phyloP scores from a whole-genome alignment of 2,888 invertebrate species.

The Apantesis nais region DNA sequence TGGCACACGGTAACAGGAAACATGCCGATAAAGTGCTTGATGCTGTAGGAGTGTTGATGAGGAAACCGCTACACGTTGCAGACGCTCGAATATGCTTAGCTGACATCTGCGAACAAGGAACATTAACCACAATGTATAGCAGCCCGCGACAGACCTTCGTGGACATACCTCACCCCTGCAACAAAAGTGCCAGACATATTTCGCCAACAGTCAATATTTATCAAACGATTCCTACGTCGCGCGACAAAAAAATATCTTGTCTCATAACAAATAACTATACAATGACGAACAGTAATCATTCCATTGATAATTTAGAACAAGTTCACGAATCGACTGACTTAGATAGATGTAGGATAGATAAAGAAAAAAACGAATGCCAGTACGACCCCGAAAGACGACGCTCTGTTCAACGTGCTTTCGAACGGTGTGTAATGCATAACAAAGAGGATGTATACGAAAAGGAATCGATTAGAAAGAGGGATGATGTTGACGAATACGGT shows the following conservation, averaged over 20 bases:
- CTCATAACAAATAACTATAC: conserved; percentile 56
- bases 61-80: conserved; percentile 40
- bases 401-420: conserved; percentile 50
- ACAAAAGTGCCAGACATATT: conserved; percentile 33
- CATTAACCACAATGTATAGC: conserved; percentile 43
- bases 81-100: conserved; percentile 69
- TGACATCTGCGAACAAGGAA: conserved; percentile 62
- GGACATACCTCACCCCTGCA: conserved; percentile 26
- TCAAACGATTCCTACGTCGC: conserved; percentile 22
- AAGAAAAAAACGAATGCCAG: conserved; percentile 60
- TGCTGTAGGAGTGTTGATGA: conserved; percentile 53
- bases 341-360: conserved; percentile 74
- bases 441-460: conserved; percentile 71
- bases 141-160: conserved; percentile 33
- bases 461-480: conserved; percentile 74
- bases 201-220: conserved; percentile 29
- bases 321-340: conserved; percentile 74
- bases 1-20: conserved; percentile 77
- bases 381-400: conserved; percentile 63
- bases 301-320: conserved; percentile 72
- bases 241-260: conserved; percentile 42
- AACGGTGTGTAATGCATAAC: conserved; percentile 66
- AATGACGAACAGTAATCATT: conserved; percentile 68
- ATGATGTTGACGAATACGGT: conserved; percentile 68
- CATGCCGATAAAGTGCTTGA: conserved; percentile 68